Conservation (phyloP, 2,888 invertebrate species). For the Muscina levida region DNA sequence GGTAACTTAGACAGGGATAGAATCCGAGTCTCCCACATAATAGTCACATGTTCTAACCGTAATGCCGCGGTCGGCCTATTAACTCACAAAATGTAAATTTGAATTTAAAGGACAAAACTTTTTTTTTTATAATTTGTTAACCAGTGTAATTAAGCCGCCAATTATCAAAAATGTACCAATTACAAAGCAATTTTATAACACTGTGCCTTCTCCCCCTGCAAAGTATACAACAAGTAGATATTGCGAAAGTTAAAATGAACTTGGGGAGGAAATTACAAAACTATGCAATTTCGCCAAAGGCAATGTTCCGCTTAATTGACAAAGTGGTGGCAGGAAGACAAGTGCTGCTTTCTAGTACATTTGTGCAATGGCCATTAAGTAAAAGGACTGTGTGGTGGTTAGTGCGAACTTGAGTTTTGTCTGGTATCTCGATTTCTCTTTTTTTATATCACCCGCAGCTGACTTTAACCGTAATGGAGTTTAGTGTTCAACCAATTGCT, state of each 20-base stretch:
- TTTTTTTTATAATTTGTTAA: background rate
- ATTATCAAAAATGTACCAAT: background rate
- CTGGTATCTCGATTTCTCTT: slow-evolving; percentile 10
- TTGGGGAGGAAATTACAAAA: slow-evolving; percentile 37
- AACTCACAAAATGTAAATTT: background rate
- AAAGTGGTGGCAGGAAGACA: background rate
- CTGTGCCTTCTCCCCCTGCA: too few species aligned
- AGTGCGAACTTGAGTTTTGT: background rate
- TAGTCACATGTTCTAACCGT: too few species aligned
- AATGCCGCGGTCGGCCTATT: too few species aligned
- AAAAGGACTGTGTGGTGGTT: background rate
- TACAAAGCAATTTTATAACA: too few species aligned
- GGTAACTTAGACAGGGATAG: too few species aligned
- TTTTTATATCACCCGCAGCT: background rate
- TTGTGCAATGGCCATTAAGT: too few species aligned
- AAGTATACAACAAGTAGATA: too few species aligned
- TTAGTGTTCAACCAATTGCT: slow-evolving; percentile 19
- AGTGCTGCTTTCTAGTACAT: too few species aligned
- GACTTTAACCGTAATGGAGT: slow-evolving; percentile 26
- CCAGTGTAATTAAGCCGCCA: background rate
- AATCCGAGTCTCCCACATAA: too few species aligned
- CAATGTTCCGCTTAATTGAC: slow-evolving; percentile 22
- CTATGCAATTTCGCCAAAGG: slow-evolving; percentile 38
- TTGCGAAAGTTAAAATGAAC: slow-evolving; percentile 33
- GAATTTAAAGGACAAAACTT: too few species aligned